Evolutionary conservation across 92 coral and sea anemone genomes (phyloP).

Genomic region (Meandrina meandrites): DNA sequence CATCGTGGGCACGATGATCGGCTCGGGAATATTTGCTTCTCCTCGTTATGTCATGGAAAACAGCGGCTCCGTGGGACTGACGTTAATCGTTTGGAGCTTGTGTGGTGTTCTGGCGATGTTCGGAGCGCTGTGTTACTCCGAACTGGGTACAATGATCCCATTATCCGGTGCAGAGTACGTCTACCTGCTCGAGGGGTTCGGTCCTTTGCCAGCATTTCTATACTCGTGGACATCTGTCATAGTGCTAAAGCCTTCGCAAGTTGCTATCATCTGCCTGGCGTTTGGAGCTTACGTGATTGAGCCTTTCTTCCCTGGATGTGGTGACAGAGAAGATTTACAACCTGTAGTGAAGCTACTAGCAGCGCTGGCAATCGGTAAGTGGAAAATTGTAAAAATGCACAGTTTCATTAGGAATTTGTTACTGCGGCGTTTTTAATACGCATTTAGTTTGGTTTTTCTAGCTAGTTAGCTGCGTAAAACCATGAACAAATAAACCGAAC

Average conservation of each 20-base stretch:
- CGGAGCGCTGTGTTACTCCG: constrained; percentile 91
- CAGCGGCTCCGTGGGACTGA: constrained; percentile 94
- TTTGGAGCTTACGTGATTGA: constrained; percentile 96
- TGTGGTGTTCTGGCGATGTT: constrained; percentile 86
- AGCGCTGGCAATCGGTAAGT: constrained; percentile 95
- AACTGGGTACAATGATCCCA: constrained; percentile 94
- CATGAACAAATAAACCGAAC: constrained; percentile 7
- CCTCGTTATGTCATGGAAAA: constrained; percentile 88
- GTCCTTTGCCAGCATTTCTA: constrained; percentile 81
- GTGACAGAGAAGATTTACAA: constrained; percentile 68
- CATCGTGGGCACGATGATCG: constrained; percentile 94
- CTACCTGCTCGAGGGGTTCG: constrained; percentile 79
- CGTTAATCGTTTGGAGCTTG: constrained; percentile 89
- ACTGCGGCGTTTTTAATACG: not conserved
- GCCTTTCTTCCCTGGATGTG: constrained; percentile 90
- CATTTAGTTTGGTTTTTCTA: not conserved
- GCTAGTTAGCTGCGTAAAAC: not conserved
- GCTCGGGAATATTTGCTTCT: constrained; percentile 97
- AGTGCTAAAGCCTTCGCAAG: constrained; percentile 93
- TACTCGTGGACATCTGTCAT: constrained; percentile 95
- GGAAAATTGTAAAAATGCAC: not conserved
- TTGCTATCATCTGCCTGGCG: constrained; percentile 92
- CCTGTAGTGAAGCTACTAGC: constrained; percentile 84
- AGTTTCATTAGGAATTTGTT: not conserved
- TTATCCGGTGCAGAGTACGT: constrained; percentile 88